Evolutionary conservation across 2,797 vertebrate genomes (phyloP).

Genomic region (Meda fulgida): DNA sequence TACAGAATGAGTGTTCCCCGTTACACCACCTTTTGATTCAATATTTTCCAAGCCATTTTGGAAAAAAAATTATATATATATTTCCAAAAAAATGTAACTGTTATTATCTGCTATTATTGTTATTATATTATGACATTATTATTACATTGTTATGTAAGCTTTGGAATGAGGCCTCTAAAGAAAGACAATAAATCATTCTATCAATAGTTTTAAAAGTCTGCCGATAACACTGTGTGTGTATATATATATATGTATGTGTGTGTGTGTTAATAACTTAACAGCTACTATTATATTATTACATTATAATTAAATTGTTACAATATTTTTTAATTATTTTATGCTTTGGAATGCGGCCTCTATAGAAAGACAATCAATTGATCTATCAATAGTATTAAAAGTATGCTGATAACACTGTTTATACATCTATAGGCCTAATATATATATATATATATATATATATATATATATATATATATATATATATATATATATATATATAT

Average conservation of each 20-base stretch:
- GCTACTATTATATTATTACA: not conserved
- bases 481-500: too few relatives aligned
- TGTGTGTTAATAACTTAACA: too few relatives aligned
- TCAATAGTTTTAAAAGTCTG: not conserved
- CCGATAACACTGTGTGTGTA: not conserved
- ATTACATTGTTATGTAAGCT: not conserved
- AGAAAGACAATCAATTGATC: not conserved
- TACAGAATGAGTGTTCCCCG: conserved; percentile 40
- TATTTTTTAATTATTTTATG: not conserved
- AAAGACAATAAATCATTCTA: not conserved
- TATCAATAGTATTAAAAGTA: too few relatives aligned
- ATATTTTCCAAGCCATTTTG: not conserved
- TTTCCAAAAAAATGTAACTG: not conserved
- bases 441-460: too few relatives aligned
- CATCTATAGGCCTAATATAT: too few relatives aligned
- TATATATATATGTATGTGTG: too few relatives aligned
- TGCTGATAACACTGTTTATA: too few relatives aligned
- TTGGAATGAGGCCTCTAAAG: not conserved
- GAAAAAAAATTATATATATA: not conserved
- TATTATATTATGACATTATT: not conserved
- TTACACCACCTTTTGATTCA: not conserved
- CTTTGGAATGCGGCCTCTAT: not conserved
- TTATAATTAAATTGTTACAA: not conserved
- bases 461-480: too few relatives aligned
- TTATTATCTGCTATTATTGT: not conserved